A percentile compares a stretch with the other conserved stretches of the same genome.
phyloP scores from a whole-genome alignment of 2,113 vertebrate species.

The Xiphias gladius region DNA sequence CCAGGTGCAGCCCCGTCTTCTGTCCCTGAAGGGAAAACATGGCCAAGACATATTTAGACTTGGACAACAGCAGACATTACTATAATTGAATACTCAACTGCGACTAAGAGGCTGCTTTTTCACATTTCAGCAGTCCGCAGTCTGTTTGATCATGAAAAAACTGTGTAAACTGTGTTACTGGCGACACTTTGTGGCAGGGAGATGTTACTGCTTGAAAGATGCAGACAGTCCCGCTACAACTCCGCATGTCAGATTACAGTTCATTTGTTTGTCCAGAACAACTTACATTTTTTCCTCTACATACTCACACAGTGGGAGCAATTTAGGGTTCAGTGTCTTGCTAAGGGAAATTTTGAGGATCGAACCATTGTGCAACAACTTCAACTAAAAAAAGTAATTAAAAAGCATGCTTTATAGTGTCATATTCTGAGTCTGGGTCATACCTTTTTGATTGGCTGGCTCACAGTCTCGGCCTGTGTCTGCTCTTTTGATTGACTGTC shows the following conservation, averaged over 20 bases:
- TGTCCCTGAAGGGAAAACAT: constrained; percentile 62
- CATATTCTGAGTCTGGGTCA: neutral
- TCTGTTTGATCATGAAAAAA: neutral
- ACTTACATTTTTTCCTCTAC: no score
- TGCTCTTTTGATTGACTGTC: constrained; percentile 81
- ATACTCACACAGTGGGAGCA: no score
- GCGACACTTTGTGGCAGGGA: constrained; percentile 54
- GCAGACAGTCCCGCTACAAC: neutral
- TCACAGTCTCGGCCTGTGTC: constrained; percentile 72
- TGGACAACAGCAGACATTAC: neutral
- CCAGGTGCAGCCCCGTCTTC: constrained; percentile 79
- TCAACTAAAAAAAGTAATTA: neutral
- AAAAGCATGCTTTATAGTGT: neutral
- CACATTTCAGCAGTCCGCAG: neutral
- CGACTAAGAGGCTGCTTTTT: neutral
- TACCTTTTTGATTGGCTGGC: constrained; percentile 86
- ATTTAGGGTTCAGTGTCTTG: no score
- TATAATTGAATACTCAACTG: neutral
- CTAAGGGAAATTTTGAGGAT: no score
- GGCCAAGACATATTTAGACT: neutral
- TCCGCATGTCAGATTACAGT: neutral
- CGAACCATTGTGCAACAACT: no score
- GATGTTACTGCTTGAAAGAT: constrained; percentile 5
- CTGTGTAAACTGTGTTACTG: constrained; percentile 1
- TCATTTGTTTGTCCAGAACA: no score